phyloP scores from a whole-genome alignment of 2,888 invertebrate genomes.

The Drosophila multiciliata region DNA sequence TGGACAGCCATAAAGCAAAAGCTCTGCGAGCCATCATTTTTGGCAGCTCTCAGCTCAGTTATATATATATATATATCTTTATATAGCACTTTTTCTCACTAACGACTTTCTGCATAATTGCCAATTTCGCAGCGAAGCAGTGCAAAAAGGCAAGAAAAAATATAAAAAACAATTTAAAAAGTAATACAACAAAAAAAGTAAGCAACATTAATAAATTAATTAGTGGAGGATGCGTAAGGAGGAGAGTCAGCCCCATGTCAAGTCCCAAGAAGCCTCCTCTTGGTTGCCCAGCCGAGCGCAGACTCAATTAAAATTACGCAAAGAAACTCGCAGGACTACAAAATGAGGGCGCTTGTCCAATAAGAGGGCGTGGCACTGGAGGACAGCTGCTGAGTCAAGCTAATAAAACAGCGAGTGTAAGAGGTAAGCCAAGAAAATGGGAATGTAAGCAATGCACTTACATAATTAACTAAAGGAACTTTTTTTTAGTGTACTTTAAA shows the following conservation, averaged over 20 bases:
- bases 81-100: conserved; percentile 22
- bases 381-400: background rate
- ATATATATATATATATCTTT: background rate
- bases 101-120: conserved; percentile 68
- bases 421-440: background rate
- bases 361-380: background rate
- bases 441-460: background rate
- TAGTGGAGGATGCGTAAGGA: conserved; percentile 32
- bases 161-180: conserved; percentile 23
- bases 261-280: conserved; percentile 7
- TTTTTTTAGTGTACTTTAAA: background rate
- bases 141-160: background rate
- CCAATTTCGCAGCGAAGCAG: conserved; percentile 57
- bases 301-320: conserved; percentile 75
- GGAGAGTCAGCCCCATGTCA: background rate
- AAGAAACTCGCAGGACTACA: conserved; percentile 17
- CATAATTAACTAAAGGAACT: background rate
- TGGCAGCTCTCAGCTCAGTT: background rate
- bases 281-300: conserved; percentile 39
- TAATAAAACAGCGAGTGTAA: background rate
- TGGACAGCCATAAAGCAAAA: conserved; percentile 49
- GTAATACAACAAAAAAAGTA: conserved; percentile 49
- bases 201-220: conserved; percentile 76
- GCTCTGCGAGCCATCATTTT: conserved; percentile 41
- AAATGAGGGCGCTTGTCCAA: conserved; percentile 5